Evolutionary conservation across 2,888 invertebrate species (phyloP), one percentile per base, ranked within the genome.

Genomic region (Drosophila helvetica): DNA sequence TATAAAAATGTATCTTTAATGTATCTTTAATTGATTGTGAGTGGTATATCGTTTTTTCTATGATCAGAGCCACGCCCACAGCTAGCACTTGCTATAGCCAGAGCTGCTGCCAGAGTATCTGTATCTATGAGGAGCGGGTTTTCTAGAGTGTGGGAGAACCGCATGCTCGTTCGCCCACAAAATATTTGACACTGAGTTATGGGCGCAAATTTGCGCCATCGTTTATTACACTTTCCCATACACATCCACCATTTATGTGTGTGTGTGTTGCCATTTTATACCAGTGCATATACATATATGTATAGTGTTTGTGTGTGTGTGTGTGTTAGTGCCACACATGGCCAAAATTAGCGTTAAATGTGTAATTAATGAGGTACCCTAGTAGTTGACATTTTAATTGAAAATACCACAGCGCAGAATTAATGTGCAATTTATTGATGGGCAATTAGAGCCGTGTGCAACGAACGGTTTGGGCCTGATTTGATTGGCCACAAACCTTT

Each of bases 171-270:
- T 33, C 58, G 33, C 57, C 74, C 65, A 81, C 81, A 75, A 38
- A 82, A 69, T 77, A 82, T 79, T 79, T 70, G 82, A 68, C 80
- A 68, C 59, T 83, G 88, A 87, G 73, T 79, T 82, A 85, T 85
- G 80, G 51, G 22, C 19, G 56, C 63, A 63, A 72, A 71, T 53
- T 82, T 62, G 79, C 76, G 74, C 71, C 80, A 61, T 75, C 84
- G 56, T 69, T 74, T 60, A 56, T 74, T 68, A 50, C 51, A 30
- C 51, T 55, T 17, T 38, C 43, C 19, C 43, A 58, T 19, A 38
- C 46, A 72, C 54, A 54, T 53, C 6, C n/a, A 38, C 15, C n/a
- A 38, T 38, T 2, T 15, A 38, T 38, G 38, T 30, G 30, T 22
- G 4, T 38, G 38, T 30, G 30, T n/a, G 38, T 33, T 15, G 33